phyloP scores from a whole-genome alignment of 2,888 invertebrate genomes.

The Agonopterix alstromeriana region DNA sequence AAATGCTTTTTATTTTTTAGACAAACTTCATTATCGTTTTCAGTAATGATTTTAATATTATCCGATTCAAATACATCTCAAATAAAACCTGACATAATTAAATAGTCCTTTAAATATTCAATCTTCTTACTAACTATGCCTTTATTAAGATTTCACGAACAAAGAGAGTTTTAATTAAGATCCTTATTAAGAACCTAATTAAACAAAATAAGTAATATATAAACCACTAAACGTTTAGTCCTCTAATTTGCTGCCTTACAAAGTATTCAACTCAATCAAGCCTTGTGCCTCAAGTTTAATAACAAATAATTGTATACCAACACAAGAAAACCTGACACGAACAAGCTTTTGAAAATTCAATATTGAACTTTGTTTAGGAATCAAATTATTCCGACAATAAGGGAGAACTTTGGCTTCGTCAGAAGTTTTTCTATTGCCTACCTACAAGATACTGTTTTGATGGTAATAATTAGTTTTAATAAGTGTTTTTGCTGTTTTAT shows the following conservation, averaged over 20 bases:
- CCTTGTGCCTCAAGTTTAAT: slow-evolving; percentile 1
- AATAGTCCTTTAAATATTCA: too few species aligned
- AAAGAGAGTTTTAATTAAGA: too few species aligned
- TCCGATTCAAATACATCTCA: too few species aligned
- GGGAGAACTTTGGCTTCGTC: slow-evolving; percentile 6
- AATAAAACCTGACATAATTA: too few species aligned
- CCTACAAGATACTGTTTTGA: neutral
- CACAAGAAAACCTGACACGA: slow-evolving; percentile 6
- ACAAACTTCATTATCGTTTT: too few species aligned
- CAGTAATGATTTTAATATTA: too few species aligned
- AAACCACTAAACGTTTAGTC: too few species aligned
- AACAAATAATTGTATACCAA: slow-evolving; percentile 3
- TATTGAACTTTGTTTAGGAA: slow-evolving; percentile 14
- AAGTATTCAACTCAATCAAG: slow-evolving; percentile 1
- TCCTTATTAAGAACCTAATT: too few species aligned
- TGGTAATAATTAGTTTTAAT: neutral
- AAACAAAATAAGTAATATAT: too few species aligned
- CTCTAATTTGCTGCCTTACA: neutral
- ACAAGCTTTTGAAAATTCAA: slow-evolving; percentile 8
- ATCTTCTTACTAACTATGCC: too few species aligned
- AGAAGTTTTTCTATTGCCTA: slow-evolving; percentile 8
- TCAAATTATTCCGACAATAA: slow-evolving; percentile 14
- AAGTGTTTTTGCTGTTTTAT: neutral
- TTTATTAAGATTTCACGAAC: too few species aligned
- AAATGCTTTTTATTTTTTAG: too few species aligned